These are phyloP conservation scores for Galeruca laticollis DNA, from an alignment of 2,888 invertebrate species.

Conservation along the genomic window DNA sequence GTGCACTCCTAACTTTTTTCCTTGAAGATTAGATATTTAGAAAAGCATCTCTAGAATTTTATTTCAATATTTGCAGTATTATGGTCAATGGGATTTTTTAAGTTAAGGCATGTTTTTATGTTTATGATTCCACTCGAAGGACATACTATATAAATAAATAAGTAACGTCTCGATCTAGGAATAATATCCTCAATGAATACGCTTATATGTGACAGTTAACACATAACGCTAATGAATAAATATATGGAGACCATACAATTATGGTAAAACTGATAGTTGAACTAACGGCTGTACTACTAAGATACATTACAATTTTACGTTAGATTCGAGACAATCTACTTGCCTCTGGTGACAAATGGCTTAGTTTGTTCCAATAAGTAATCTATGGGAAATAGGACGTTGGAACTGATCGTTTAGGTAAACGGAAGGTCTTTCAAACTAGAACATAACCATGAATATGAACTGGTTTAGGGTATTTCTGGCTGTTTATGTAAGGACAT, in stretches of 20 bases:
- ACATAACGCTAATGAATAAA: slow-evolving; percentile 39
- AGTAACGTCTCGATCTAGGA: background rate
- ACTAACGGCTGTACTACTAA: slow-evolving; percentile 47
- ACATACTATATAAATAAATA: background rate
- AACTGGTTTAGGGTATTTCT: too few relatives aligned
- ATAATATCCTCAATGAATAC: slow-evolving; percentile 29
- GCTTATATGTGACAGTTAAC: slow-evolving; percentile 14
- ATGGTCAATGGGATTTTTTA: too few relatives aligned
- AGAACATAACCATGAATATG: background rate
- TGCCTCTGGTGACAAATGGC: slow-evolving; percentile 41
- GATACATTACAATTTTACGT: slow-evolving; percentile 43
- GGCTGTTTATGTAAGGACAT: too few relatives aligned
- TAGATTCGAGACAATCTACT: slow-evolving; percentile 38
- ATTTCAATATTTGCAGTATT: too few relatives aligned
- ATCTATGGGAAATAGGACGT: slow-evolving; percentile 33
- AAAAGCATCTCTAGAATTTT: too few relatives aligned
- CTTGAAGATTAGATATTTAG: too few relatives aligned
- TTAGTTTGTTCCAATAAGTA: slow-evolving; percentile 32
- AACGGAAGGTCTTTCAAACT: background rate
- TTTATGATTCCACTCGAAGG: too few relatives aligned
- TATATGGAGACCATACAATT: slow-evolving; percentile 45
- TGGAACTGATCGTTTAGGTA: slow-evolving; percentile 28
- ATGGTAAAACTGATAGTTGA: slow-evolving; percentile 40
- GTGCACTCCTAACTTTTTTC: too few relatives aligned
- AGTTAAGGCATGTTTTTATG: too few relatives aligned